Conservation (phyloP, 2,113 vertebrate species). For the Macquaria australasica region DNA sequence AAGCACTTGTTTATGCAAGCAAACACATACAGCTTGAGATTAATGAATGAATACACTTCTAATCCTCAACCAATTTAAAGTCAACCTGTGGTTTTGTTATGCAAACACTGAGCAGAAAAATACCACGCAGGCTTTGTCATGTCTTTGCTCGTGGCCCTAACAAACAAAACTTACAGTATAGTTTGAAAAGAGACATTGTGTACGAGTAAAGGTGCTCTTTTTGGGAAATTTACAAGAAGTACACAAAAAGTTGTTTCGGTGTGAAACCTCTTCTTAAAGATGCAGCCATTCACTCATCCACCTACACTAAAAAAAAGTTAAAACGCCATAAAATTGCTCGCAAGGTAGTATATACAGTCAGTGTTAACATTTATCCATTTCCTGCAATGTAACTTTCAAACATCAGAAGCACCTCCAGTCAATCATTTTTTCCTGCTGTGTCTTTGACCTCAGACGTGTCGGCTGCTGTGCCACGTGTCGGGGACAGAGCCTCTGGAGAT, state of each 20-base stretch:
- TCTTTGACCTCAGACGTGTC: constrained; percentile 86
- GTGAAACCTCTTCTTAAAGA: neutral
- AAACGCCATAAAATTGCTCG: neutral
- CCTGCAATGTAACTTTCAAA: neutral
- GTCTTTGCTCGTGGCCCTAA: constrained; percentile 3
- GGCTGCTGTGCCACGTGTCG: constrained; percentile 94
- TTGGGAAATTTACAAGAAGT: neutral
- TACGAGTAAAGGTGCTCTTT: neutral
- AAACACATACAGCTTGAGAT: neutral
- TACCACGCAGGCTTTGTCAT: neutral
- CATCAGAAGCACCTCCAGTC: neutral
- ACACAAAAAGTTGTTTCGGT: neutral
- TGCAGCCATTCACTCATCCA: neutral
- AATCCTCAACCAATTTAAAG: constrained; percentile 12
- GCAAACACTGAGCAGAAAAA: constrained; percentile 25
- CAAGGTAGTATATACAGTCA: neutral
- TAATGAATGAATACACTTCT: constrained; percentile 1
- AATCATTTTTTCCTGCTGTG: neutral
- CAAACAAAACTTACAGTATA: neutral
- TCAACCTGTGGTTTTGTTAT: constrained; percentile 11
- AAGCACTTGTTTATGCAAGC: neutral
- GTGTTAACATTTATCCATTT: neutral
- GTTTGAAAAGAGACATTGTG: neutral
- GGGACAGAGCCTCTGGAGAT: constrained; percentile 97
- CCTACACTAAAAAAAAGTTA: neutral